Evolutionary conservation across 2,797 vertebrate species (phyloP).

Genomic region (Eutrigla gurnardus): DNA sequence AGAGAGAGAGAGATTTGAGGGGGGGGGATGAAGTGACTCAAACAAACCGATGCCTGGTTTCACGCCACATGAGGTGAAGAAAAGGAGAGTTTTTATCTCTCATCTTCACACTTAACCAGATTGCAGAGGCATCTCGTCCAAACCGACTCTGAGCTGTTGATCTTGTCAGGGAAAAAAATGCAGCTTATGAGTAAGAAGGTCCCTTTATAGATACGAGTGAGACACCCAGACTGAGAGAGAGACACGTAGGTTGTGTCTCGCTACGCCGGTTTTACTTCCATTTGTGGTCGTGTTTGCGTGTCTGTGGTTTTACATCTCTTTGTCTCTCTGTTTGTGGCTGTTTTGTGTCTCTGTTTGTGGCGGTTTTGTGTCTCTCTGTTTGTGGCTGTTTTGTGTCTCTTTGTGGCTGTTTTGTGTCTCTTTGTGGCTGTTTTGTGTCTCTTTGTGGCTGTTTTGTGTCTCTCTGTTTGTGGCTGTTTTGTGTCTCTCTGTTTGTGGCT

Average conservation of each 20-base stretch:
- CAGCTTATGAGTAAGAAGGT: not conserved
- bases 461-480: not conserved
- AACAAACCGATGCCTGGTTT: slow-evolving; percentile 17
- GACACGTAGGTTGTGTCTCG: not conserved
- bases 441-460: rapidly evolving
- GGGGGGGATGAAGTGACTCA: slow-evolving; percentile 8
- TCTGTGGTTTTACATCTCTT: not conserved
- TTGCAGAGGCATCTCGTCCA: slow-evolving; percentile 5
- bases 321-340: not conserved
- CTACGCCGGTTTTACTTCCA: not conserved
- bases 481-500: too few relatives aligned
- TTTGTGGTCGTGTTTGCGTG: not conserved
- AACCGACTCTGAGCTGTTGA: slow-evolving; percentile 16
- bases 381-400: not conserved
- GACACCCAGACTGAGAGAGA: not conserved
- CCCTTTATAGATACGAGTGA: not conserved
- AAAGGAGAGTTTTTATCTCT: slow-evolving; percentile 16
- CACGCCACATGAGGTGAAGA: slow-evolving; percentile 3
- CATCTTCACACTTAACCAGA: slow-evolving; percentile 46
- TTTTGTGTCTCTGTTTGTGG: not conserved
- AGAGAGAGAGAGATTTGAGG: slow-evolving; percentile 1
- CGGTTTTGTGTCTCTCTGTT: too few relatives aligned
- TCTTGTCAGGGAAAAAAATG: not conserved
- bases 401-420: not conserved
- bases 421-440: not conserved